phyloP scores from a whole-genome alignment of 2,797 vertebrate species.

The Pygocentrus nattereri region DNA sequence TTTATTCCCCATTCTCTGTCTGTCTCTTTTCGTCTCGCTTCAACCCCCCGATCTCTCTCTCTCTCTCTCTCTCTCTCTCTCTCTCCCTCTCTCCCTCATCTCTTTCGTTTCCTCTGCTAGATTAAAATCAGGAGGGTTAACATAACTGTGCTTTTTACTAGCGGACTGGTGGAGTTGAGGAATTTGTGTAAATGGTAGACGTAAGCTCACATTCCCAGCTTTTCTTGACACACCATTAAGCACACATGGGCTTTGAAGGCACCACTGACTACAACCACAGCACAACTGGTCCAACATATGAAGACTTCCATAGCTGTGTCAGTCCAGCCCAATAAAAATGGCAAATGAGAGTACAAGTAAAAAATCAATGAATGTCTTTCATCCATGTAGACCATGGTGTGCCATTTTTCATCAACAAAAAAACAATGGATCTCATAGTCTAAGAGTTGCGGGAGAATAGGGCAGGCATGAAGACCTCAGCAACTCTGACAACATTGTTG shows the following conservation, averaged over 20 bases:
- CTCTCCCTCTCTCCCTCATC: background rate
- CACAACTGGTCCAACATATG: background rate
- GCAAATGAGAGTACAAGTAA: no score
- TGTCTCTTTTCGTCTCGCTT: background rate
- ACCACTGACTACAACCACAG: background rate
- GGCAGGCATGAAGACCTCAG: no score
- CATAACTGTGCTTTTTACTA: background rate
- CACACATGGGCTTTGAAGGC: background rate
- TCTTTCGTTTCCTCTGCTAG: background rate
- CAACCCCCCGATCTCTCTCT: background rate
- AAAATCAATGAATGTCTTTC: no score
- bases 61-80: background rate
- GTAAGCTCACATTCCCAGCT: background rate
- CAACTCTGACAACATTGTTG: no score
- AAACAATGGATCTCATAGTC: no score
- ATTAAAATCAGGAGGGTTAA: background rate
- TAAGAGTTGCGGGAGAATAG: no score
- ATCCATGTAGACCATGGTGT: no score
- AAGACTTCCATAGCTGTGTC: background rate
- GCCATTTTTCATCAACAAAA: no score
- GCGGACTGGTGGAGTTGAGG: no score
- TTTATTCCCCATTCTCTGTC: conserved; percentile 4
- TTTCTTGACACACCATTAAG: background rate
- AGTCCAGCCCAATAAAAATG: no score
- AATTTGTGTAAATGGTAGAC: background rate